phyloP scores from a whole-genome alignment of 2,797 vertebrate species.

The Chrosomus eos region DNA sequence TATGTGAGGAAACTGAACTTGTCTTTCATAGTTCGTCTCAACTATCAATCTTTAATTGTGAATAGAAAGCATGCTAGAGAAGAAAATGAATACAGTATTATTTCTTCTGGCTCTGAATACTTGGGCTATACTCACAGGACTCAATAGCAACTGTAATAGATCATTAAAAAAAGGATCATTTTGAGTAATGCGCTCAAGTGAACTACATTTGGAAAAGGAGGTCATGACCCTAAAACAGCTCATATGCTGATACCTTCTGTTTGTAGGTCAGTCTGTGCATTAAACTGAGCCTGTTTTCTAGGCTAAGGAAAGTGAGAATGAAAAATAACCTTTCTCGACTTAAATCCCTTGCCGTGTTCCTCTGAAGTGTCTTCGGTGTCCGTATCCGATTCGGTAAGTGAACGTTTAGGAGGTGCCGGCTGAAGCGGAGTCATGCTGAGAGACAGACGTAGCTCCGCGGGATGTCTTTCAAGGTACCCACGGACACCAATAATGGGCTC shows the following conservation, averaged over 20 bases:
- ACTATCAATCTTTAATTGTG: conserved; percentile 47
- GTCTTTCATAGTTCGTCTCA: conserved; percentile 36
- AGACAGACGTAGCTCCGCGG: conserved; percentile 68
- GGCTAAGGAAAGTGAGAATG: conserved; percentile 21
- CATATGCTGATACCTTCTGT: conserved; percentile 32
- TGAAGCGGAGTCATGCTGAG: conserved; percentile 76
- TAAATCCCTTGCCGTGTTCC: conserved; percentile 31
- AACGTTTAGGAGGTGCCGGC: conserved; percentile 71
- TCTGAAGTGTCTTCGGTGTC: conserved; percentile 45
- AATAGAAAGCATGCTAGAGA: conserved; percentile 33
- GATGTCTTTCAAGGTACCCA: conserved; percentile 64
- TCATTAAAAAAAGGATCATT: conserved; percentile 21
- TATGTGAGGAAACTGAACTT: background rate
- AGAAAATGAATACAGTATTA: conserved; percentile 36
- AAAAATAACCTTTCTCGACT: conserved; percentile 54
- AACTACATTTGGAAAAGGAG: conserved; percentile 42
- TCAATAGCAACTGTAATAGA: conserved; percentile 10
- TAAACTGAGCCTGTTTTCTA: conserved; percentile 36
- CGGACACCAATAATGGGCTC: conserved; percentile 23
- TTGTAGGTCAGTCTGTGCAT: conserved; percentile 44
- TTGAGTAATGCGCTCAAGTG: background rate
- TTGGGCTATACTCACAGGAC: conserved; percentile 38
- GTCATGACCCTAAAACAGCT: conserved; percentile 25
- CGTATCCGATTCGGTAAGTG: conserved; percentile 51
- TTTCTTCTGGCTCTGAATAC: conserved; percentile 42